A percentile compares a stretch with the other conserved stretches of the same genome.
phyloP scores from a whole-genome alignment of 2,797 vertebrate species.

The Tadarida brasiliensis region DNA sequence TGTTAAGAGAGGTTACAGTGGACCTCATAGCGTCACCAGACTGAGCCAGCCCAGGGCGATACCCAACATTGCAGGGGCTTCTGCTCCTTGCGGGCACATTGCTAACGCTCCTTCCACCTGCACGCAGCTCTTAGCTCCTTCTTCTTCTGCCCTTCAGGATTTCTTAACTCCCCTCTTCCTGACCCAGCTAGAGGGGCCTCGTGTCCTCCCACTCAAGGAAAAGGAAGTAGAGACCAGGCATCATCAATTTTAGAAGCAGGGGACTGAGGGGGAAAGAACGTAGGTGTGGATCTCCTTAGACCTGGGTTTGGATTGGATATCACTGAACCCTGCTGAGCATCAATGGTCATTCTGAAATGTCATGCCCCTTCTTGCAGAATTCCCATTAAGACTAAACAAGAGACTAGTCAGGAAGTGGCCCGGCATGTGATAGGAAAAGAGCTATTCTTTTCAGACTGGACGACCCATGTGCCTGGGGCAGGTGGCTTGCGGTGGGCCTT shows the following conservation, averaged over 20 bases:
- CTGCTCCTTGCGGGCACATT: background rate
- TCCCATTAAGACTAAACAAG: constrained; percentile 4
- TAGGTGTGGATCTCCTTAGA: background rate
- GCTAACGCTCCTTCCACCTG: background rate
- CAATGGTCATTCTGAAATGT: background rate
- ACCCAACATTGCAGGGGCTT: background rate
- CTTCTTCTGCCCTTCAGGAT: background rate
- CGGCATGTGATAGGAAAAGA: background rate
- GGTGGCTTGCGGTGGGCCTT: background rate
- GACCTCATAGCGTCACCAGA: background rate
- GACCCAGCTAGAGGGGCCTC: background rate
- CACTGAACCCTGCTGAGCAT: background rate
- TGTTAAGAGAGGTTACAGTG: background rate
- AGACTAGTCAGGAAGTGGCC: background rate
- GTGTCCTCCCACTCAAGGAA: background rate
- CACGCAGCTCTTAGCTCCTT: background rate
- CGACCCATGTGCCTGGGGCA: background rate
- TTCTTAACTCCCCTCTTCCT: background rate
- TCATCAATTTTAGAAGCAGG: background rate
- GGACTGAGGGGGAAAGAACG: background rate
- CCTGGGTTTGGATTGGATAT: background rate
- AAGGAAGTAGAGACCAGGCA: background rate
- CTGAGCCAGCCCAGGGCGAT: background rate
- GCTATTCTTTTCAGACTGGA: background rate
- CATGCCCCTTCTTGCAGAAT: background rate